Percentiles rank a stretch among this genome's conserved stretches.
Conservation (phyloP, 2,113 vertebrate genomes). For the Jaculus jaculus region DNA sequence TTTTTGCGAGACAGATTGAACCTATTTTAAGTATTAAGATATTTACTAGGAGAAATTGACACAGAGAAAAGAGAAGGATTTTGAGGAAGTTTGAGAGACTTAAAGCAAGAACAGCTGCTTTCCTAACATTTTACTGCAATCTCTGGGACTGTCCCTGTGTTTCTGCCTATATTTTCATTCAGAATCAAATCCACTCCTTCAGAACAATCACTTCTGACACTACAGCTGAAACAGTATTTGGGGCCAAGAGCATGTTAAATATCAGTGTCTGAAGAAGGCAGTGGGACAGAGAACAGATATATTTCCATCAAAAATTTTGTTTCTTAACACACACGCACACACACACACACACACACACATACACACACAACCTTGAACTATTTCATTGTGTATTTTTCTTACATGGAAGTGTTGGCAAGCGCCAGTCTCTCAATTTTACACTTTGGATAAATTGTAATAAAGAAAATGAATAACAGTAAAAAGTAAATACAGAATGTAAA, state of each 20-base stretch:
- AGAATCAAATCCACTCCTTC: neutral
- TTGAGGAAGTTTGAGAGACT: conserved; percentile 10
- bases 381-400: conserved; percentile 7
- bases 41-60: neutral
- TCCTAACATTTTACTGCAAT: neutral
- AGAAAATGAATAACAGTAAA: conserved; percentile 15
- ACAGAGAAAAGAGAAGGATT: conserved; percentile 1
- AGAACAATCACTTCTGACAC: neutral
- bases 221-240: neutral
- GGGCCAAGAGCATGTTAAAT: neutral
- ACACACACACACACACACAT: too few species aligned
- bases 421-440: conserved; percentile 30
- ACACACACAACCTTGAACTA: neutral
- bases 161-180: neutral
- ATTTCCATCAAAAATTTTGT: neutral
- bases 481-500: conserved; percentile 16
- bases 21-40: conserved; percentile 2
- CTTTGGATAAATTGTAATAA: conserved; percentile 44
- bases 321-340: neutral
- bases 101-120: neutral
- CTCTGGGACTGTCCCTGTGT: neutral
- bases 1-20: neutral
- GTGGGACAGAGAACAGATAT: neutral
- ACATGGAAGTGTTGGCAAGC: neutral
- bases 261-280: neutral